phyloP scores from a whole-genome alignment of 2,113 vertebrate species.

The Dissostichus mawsoni region DNA sequence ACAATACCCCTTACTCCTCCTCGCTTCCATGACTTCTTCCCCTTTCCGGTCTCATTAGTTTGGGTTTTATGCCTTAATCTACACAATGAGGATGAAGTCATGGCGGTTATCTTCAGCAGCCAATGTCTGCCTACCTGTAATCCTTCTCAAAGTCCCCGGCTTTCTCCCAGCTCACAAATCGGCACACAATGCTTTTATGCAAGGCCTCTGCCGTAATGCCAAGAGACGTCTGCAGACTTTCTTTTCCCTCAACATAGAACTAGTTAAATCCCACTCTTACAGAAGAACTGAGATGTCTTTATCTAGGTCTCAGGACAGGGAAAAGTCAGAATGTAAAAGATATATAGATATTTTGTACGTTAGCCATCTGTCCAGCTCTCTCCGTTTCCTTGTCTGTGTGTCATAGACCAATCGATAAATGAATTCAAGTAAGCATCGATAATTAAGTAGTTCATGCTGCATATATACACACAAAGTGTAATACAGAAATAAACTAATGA shows the following conservation, averaged over 20 bases:
- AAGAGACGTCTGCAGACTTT: constrained; percentile 50
- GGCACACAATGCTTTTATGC: constrained; percentile 74
- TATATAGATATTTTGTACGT: background rate
- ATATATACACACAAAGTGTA: background rate
- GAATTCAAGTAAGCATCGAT: background rate
- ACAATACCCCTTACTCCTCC: constrained; percentile 61
- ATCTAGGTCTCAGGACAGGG: constrained; percentile 54
- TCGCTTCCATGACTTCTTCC: constrained; percentile 53
- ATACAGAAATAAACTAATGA: background rate
- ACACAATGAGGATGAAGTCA: constrained; percentile 91
- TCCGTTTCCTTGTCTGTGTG: background rate
- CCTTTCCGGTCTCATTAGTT: constrained; percentile 88
- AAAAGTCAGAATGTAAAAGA: constrained; percentile 39
- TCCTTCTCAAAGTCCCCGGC: constrained; percentile 74
- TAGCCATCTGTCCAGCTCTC: background rate
- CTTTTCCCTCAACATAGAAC: constrained; percentile 53
- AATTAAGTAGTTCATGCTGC: background rate
- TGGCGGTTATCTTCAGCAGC: constrained; percentile 86
- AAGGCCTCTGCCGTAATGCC: constrained; percentile 68
- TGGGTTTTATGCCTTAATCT: constrained; percentile 92
- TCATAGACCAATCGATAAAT: background rate
- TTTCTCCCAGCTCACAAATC: constrained; percentile 74
- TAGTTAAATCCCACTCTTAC: constrained; percentile 52
- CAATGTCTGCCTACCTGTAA: constrained; percentile 82
- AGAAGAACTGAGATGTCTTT: constrained; percentile 68